These are phyloP conservation scores for Calephelis nemesis DNA, from an alignment of 1,140 invertebrate genomes.

Conservation along the genomic window DNA sequence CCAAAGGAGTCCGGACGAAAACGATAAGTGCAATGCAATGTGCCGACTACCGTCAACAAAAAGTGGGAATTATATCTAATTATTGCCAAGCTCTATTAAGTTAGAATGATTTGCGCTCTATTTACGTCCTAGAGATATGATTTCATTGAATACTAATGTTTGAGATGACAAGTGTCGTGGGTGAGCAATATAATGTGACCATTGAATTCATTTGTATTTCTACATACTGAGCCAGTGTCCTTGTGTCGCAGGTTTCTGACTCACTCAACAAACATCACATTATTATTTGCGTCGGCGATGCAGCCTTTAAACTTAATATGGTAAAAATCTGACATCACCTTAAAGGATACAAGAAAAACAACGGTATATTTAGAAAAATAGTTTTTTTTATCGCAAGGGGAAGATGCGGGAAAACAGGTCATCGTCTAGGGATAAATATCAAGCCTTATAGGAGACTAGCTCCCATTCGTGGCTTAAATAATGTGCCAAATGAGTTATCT, in stretches of 20 bases:
- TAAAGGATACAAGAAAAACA: background rate
- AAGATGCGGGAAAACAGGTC: too few relatives aligned
- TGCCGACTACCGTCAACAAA: too few relatives aligned
- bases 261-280: constrained; percentile 62
- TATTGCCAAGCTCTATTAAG: background rate
- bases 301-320: constrained; percentile 57
- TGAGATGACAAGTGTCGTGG: constrained; percentile 38
- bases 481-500: too few relatives aligned
- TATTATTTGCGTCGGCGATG: constrained; percentile 58
- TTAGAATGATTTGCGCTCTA: background rate
- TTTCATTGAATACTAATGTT: constrained; percentile 23
- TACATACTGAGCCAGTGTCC: constrained; percentile 61
- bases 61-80: too few relatives aligned
- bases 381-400: background rate
- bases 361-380: background rate
- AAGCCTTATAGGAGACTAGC: too few relatives aligned
- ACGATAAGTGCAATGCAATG: too few relatives aligned
- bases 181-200: constrained; percentile 45
- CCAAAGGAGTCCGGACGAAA: too few relatives aligned
- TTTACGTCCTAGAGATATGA: background rate
- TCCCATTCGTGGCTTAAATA: too few relatives aligned
- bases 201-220: constrained; percentile 62
- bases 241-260: constrained; percentile 64
- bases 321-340: constrained; percentile 24
- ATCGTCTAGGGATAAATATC: too few relatives aligned